Conservation (phyloP, 2,113 vertebrate genomes). For the Eurypyga helias region DNA sequence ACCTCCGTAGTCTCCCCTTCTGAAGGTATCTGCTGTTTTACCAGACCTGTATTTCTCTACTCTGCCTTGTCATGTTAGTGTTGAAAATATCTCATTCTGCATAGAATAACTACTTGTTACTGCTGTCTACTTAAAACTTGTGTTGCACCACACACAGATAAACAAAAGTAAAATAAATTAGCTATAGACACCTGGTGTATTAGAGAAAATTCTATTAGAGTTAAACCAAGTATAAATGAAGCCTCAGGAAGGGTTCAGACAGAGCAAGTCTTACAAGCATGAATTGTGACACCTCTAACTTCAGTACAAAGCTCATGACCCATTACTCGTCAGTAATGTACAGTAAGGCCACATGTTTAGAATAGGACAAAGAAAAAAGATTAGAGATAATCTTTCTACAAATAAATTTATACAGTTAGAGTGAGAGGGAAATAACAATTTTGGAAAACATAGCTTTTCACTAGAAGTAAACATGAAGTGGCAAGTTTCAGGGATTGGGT, state of each 20-base stretch:
- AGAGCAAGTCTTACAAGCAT: neutral
- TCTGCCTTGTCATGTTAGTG: rapidly evolving
- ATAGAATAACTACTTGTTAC: neutral
- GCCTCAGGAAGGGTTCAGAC: rapidly evolving
- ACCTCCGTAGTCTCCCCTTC: neutral
- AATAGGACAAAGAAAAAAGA: neutral
- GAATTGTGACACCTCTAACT: neutral
- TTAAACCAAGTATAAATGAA: neutral
- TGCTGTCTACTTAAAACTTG: neutral
- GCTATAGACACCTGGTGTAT: neutral
- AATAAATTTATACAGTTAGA: neutral
- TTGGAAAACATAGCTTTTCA: neutral
- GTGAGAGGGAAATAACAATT: neutral
- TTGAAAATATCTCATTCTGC: neutral
- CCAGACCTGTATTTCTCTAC: neutral
- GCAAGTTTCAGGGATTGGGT: neutral
- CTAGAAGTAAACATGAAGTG: neutral
- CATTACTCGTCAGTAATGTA: neutral
- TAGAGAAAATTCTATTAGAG: neutral
- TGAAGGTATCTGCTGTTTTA: neutral
- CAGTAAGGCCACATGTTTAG: neutral
- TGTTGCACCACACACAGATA: neutral
- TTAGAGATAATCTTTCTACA: neutral
- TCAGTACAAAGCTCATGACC: neutral
- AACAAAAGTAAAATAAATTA: neutral